These are phyloP conservation scores for Microctonus aethiopoides DNA, from an alignment of 2,888 invertebrate genomes.

Conservation along the genomic window DNA sequence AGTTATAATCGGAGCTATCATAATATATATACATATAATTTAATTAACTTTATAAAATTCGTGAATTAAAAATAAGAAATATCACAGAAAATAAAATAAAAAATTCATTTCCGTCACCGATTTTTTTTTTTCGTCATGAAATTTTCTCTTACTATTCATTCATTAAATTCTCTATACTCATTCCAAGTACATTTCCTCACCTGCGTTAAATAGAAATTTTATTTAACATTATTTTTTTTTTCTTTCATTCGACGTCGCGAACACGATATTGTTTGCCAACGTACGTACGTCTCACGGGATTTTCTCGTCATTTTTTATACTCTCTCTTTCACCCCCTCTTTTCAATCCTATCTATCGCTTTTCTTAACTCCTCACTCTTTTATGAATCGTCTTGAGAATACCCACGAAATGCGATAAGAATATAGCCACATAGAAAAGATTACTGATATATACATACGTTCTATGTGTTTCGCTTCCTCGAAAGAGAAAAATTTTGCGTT, in stretches of 20 bases:
- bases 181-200: neutral
- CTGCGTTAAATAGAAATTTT: no score
- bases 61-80: conserved; percentile 24
- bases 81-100: conserved; percentile 12
- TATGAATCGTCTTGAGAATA: conserved; percentile 8
- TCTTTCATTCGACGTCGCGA: neutral
- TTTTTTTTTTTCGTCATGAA: conserved; percentile 9
- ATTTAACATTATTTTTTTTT: neutral
- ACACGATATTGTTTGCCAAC: conserved; percentile 19
- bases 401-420: conserved; percentile 15
- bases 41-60: no score
- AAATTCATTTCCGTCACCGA: conserved; percentile 23
- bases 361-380: neutral
- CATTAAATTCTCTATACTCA: conserved; percentile 17
- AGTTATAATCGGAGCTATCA: neutral
- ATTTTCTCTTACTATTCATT: conserved; percentile 14
- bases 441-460: conserved; percentile 8
- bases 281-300: conserved; percentile 11
- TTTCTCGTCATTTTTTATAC: conserved; percentile 1
- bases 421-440: neutral
- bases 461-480: neutral
- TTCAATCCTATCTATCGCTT: conserved; percentile 3
- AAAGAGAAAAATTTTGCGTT: neutral
- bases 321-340: conserved; percentile 21
- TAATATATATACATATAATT: no score